Evolutionary conservation across 1,140 invertebrate species (phyloP).

Genomic region (Meloidogyne hapla): DNA sequence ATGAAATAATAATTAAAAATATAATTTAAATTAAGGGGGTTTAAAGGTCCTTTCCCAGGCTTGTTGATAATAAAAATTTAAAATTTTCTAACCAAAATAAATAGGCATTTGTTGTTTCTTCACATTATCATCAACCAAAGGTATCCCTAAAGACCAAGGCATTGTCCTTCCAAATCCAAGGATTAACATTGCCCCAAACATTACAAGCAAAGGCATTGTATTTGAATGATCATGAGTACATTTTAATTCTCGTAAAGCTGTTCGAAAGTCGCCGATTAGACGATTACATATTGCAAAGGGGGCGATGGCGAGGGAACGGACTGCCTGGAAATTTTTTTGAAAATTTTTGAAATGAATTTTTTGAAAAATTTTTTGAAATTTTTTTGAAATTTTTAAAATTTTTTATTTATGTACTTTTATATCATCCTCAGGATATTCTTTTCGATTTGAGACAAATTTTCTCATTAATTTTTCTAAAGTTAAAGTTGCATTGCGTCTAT

Average conservation of each 20-base stretch:
- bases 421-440: slow-evolving; percentile 31
- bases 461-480: background rate
- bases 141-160: slow-evolving; percentile 53
- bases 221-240: slow-evolving; percentile 48
- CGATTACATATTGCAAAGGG: slow-evolving; percentile 57
- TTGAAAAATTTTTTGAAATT: background rate
- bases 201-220: slow-evolving; percentile 53
- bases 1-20: no score
- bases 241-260: slow-evolving; percentile 30
- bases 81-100: slow-evolving; percentile 55
- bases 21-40: no score
- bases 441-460: slow-evolving; percentile 38
- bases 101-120: slow-evolving; percentile 59
- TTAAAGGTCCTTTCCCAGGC: no score
- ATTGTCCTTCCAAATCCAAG: slow-evolving; percentile 54
- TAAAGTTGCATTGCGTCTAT: background rate
- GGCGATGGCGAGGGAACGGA: slow-evolving; percentile 31
- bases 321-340: slow-evolving; percentile 20
- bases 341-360: background rate
- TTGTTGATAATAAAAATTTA: background rate
- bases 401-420: slow-evolving; percentile 2
- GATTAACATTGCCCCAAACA: slow-evolving; percentile 54
- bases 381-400: background rate
- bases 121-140: slow-evolving; percentile 62
- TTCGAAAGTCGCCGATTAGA: slow-evolving; percentile 56